Evolutionary conservation across 1,140 invertebrate species (phyloP), one percentile per base, ranked within the genome.

Genomic region (Drosophila neocordata): DNA sequence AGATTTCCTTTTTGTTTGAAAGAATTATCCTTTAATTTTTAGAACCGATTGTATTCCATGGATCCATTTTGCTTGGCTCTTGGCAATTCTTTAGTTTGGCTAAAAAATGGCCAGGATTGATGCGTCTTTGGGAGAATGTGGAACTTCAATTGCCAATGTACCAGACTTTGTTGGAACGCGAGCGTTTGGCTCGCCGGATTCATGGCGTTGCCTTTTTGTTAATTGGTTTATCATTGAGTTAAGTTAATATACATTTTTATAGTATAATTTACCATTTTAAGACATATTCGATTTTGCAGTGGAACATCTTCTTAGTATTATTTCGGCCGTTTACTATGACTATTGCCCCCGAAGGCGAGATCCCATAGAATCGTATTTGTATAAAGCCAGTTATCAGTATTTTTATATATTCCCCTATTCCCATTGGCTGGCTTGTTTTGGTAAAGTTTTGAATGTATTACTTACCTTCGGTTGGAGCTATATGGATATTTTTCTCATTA

Each of bases 381-480:
- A 61, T 9, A 38, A 2, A 1, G 41, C 53, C 31, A 68, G 71
- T 4, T 37, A 44, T 15, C 90, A 91, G 24, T 65, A 91, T 7
- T 91, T 91, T 53, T 48, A 51, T 5, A 44, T 90, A 4, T 90
- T 90, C 12, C 57, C 73, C 7, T 91, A 90, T 56, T 74, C 77
- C 31, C 70, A 81, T 8, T 89, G 81, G 80, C 31, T 91, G 27
- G 90, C 65, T 7, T 90, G 74, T 73, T 51, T 81, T 61, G 83
- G 76, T 13, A 91, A 91, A 55, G 8, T 78, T 2, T 59, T 79
- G 58, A 91, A 91, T 65, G 55, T 90, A 4, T 58, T 87, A 20
- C 72, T 89, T 27, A 91, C 90, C 7, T 91, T 91, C 22, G 84
- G 80, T 31, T 91, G 90, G 90, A 91, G 69, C 35, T 91, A 79